Base-by-base conservation (phyloP, 2,797 vertebrate species). In the Diglossa cyanea region DNA sequence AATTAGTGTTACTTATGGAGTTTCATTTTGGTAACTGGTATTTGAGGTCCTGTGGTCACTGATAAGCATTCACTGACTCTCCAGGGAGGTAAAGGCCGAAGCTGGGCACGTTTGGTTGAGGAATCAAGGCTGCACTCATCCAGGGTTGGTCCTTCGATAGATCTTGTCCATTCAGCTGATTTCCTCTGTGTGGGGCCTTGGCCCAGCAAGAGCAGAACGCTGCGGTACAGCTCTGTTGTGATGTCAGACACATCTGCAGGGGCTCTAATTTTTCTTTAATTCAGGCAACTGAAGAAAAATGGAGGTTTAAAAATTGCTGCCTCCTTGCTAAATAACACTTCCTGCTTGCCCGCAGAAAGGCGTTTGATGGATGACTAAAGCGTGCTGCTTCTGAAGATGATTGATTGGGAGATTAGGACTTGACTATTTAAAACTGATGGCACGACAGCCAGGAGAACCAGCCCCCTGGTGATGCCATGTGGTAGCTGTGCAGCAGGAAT, bases 401-500 rank as follows among this genome's bases (percentile, higher is more conserved):
- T 72, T 88, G 90, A 92, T 85, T 67, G 72, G 71, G 85, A 86
- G 85, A 88, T 90, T 66, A 87, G 57, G 60, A 50, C n/a, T 73
- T 19, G 30, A 67, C 74, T 85, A 47, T 60, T 93, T 87, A 79
- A 80, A 93, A 77, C 47, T 0, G 2, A 66, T 74, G 47, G n/a
- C 30, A 37, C 2, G 33, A 24, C 10, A 66, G 62, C 24, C 4
- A 62, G 40, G 53, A 58, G 57, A 78, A 88, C 9, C 18, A 73
- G 67, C n/a, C 23, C 70, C 16, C 60, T 58, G 55, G 77, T 65
- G 77, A 47, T 23, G 37, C 28, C 68, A 17, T 7, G 44, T 65
- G 51, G 35, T 88, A 63, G 37, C 7, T 5, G 9, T 4, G 62
- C 42, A 21, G 12, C 33, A 16, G 74, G 40, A 84, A 67, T 58